A percentile compares a stretch with the other conserved stretches of the same genome.
These are phyloP conservation scores for Sebastes diaconus DNA, from an alignment of 2,797 vertebrate genomes.

Conservation along the genomic window DNA sequence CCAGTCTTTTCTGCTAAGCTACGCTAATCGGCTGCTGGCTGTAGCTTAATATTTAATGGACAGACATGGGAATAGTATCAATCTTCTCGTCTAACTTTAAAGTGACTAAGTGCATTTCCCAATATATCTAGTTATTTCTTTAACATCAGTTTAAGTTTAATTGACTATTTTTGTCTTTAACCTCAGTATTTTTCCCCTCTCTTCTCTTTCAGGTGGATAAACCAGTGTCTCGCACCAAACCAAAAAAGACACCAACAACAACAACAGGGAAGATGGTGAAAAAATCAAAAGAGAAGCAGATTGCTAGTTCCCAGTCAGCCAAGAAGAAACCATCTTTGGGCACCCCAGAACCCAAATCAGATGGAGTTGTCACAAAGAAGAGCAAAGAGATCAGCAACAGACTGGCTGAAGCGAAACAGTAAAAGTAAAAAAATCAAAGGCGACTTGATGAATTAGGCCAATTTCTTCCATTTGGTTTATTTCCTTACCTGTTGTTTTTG, in stretches of 20 bases:
- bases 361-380: constrained; percentile 92
- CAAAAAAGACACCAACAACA: constrained; percentile 93
- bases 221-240: constrained; percentile 89
- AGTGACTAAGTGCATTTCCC: constrained; percentile 2
- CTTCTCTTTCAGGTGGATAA: constrained; percentile 87
- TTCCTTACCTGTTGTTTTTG: constrained; percentile 53
- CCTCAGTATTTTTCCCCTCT: not conserved
- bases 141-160: not conserved
- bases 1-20: not conserved
- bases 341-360: constrained; percentile 81
- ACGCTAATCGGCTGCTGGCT: not conserved
- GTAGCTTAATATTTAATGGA: not conserved
- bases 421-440: constrained; percentile 77
- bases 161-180: not conserved
- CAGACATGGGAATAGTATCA: not conserved
- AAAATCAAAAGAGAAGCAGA: constrained; percentile 95
- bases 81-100: not conserved
- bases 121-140: not conserved
- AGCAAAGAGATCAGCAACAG: constrained; percentile 99
- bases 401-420: constrained; percentile 98
- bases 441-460: constrained; percentile 84
- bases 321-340: constrained; percentile 90
- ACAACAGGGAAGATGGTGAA: constrained; percentile 88
- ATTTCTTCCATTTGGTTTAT: constrained; percentile 79
- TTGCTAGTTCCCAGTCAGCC: constrained; percentile 84